A percentile compares a stretch with the other conserved stretches of the same genome.
These are phyloP conservation scores for Calliphora vomitoria DNA, from an alignment of 2,888 invertebrate genomes.

Conservation along the genomic window DNA sequence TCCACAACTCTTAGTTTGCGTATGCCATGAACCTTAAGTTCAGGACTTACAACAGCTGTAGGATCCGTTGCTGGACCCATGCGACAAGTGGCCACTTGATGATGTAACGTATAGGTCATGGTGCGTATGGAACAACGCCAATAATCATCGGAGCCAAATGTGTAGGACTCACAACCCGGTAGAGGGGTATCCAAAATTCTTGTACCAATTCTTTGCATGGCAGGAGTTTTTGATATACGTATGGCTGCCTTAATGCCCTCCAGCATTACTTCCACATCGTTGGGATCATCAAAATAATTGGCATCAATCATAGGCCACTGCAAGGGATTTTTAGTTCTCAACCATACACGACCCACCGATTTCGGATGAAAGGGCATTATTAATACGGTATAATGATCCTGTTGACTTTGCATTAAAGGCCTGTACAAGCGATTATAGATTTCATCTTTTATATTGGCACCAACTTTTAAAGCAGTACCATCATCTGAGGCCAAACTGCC, in stretches of 20 bases:
- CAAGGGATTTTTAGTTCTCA: conserved; percentile 90
- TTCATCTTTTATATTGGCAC: conserved; percentile 86
- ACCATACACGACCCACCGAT: conserved; percentile 88
- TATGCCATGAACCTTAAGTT: conserved; percentile 87
- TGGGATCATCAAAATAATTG: conserved; percentile 90
- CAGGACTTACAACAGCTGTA: conserved; percentile 87
- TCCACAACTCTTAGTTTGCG: conserved; percentile 87
- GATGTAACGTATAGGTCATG: conserved; percentile 87
- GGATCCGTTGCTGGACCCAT: conserved; percentile 88
- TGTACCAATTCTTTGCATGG: conserved; percentile 87
- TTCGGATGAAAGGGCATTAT: conserved; percentile 90
- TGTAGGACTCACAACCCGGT: conserved; percentile 85
- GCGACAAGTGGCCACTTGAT: conserved; percentile 88
- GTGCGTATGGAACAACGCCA: conserved; percentile 88
- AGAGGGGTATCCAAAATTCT: conserved; percentile 85
- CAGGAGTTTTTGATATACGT: conserved; percentile 85
- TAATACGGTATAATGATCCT: conserved; percentile 87
- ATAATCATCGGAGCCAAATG: conserved; percentile 87
- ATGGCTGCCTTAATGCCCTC: conserved; percentile 87
- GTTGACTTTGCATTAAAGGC: conserved; percentile 84
- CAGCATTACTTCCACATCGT: conserved; percentile 87
- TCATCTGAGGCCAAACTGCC: conserved; percentile 87
- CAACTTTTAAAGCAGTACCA: conserved; percentile 85
- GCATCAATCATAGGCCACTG: conserved; percentile 92
- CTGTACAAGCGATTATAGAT: conserved; percentile 84